Conservation (phyloP, 2,113 vertebrate species). For the Micromys minutus region DNA sequence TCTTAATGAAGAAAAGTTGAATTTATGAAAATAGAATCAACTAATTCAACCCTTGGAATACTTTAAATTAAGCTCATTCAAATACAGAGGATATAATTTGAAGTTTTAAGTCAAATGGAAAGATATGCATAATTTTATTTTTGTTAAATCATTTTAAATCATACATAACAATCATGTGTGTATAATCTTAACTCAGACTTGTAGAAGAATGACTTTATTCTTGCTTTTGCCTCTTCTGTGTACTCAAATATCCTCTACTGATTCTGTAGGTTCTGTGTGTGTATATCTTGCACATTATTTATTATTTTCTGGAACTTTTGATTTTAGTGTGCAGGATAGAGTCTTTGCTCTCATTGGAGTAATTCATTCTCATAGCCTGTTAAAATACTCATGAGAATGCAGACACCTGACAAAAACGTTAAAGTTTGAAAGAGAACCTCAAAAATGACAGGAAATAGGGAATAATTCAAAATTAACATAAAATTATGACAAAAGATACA, state of each 20-base stretch:
- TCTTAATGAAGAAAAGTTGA: background rate
- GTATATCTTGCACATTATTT: background rate
- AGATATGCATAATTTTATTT: background rate
- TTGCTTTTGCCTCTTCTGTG: background rate
- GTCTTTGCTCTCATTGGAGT: background rate
- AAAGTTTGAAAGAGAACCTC: background rate
- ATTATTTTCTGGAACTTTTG: background rate
- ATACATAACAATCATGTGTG: background rate
- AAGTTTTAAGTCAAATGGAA: background rate
- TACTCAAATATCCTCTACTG: background rate
- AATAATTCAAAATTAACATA: background rate
- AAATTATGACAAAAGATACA: background rate
- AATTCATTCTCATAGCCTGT: background rate
- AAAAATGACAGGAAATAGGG: background rate
- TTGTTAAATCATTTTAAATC: background rate
- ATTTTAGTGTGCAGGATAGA: background rate
- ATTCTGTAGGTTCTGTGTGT: background rate
- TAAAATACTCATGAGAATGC: background rate
- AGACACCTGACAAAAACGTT: background rate
- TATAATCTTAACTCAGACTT: background rate
- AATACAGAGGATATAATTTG: background rate
- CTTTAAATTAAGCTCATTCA: background rate
- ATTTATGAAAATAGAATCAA: constrained; percentile 4
- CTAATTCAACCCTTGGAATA: no score
- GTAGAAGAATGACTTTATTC: background rate